Percentiles rank a stretch among this genome's conserved stretches.
Conservation (phyloP, 1,140 invertebrate species). For the Colletes gigas region DNA sequence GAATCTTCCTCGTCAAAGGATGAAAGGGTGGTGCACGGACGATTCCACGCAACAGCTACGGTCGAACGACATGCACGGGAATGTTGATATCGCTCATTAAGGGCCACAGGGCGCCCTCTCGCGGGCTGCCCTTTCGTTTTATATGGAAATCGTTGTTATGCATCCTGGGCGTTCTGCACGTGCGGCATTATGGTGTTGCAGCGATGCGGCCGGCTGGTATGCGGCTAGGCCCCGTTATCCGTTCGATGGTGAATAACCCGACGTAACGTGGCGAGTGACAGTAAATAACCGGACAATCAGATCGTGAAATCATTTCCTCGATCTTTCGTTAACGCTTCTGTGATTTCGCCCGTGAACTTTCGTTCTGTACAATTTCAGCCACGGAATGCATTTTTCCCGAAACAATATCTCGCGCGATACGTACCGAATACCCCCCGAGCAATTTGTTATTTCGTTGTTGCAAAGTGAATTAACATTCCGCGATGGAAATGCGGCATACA, state of each 20-base stretch:
- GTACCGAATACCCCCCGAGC: neutral
- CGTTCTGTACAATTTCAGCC: constrained; percentile 38
- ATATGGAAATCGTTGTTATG: constrained; percentile 67
- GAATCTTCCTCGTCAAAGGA: neutral
- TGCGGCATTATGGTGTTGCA: constrained; percentile 57
- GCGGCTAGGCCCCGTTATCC: constrained; percentile 71
- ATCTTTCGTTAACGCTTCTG: constrained; percentile 53
- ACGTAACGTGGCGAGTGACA: constrained; percentile 68
- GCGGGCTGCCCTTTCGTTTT: constrained; percentile 55
- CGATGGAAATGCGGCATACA: neutral
- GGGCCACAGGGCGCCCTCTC: neutral
- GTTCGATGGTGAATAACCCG: constrained; percentile 70
- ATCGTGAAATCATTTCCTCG: constrained; percentile 50
- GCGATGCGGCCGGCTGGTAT: constrained; percentile 55
- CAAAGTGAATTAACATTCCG: neutral
- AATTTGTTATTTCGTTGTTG: neutral
- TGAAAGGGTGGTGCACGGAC: neutral
- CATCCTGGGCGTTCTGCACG: constrained; percentile 56
- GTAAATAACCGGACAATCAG: constrained; percentile 68
- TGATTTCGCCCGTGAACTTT: constrained; percentile 32
- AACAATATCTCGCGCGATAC: neutral
- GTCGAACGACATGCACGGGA: constrained; percentile 32
- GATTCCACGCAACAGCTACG: constrained; percentile 37
- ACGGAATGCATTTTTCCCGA: constrained; percentile 22
- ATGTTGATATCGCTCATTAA: constrained; percentile 63